These are phyloP conservation scores for Himalopsyche anomala DNA, from an alignment of 2,888 invertebrate genomes.

Conservation along the genomic window DNA sequence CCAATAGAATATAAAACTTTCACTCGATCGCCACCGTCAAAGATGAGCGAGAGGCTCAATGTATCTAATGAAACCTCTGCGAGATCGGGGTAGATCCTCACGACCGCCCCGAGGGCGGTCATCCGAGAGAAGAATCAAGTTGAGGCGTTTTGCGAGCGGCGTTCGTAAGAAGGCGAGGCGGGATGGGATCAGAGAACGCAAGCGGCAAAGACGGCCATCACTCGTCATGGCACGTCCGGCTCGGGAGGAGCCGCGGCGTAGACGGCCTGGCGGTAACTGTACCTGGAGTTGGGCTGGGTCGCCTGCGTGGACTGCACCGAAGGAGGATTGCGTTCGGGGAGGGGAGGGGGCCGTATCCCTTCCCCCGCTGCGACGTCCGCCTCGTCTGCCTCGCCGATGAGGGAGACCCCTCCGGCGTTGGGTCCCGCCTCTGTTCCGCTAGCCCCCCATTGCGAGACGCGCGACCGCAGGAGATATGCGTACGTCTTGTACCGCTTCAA, in stretches of 20 bases:
- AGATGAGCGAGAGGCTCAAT: too few species aligned
- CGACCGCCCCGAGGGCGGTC: too few species aligned
- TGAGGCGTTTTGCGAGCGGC: background rate
- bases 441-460: conserved; percentile 78
- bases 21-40: too few species aligned
- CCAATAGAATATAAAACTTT: too few species aligned
- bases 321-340: conserved; percentile 74
- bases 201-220: conserved; percentile 89
- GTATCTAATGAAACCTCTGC: too few species aligned
- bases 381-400: conserved; percentile 65
- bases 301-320: conserved; percentile 68
- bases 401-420: conserved; percentile 68
- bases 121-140: conserved; percentile 6
- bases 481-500: conserved; percentile 90
- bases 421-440: conserved; percentile 77
- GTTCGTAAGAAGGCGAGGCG: conserved; percentile 4
- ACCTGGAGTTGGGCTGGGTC: conserved; percentile 73
- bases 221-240: conserved; percentile 83
- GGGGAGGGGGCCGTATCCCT: conserved; percentile 76
- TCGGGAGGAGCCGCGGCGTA: conserved; percentile 80
- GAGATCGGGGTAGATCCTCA: too few species aligned
- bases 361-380: conserved; percentile 67
- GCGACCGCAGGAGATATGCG: conserved; percentile 84
- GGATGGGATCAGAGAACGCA: conserved; percentile 80
- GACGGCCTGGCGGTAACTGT: conserved; percentile 83